Conservation (phyloP, 2,888 invertebrate species). For the Lamellibrachia satsuma region DNA sequence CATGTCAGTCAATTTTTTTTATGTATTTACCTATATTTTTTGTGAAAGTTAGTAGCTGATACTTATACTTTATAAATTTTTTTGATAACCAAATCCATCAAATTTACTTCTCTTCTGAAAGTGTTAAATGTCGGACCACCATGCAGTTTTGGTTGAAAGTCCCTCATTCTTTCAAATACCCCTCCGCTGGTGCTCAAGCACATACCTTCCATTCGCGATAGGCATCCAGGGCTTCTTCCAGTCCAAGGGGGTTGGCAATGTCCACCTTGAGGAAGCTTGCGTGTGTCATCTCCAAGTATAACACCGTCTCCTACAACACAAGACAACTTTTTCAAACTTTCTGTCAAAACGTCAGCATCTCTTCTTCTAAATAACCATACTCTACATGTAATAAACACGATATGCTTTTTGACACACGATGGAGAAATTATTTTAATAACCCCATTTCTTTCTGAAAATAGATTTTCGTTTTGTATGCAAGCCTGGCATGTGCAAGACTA, state of each 20-base stretch:
- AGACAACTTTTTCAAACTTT: not conserved
- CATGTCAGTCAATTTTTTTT: no score
- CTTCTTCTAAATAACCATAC: not conserved
- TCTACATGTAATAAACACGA: not conserved
- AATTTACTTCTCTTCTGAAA: no score
- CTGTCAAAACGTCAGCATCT: not conserved
- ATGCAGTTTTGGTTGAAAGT: no score
- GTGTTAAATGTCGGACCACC: no score
- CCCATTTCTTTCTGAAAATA: no score
- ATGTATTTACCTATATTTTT: no score
- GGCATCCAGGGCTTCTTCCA: conserved; percentile 21
- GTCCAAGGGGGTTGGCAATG: not conserved
- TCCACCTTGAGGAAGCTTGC: not conserved
- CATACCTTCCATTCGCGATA: conserved; percentile 33
- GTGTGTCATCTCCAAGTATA: not conserved
- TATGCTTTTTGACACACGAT: not conserved
- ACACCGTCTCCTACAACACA: conserved; percentile 20
- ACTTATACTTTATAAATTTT: no score
- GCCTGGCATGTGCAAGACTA: no score
- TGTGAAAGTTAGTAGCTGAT: no score
- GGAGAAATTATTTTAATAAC: no score
- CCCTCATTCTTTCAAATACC: not conserved
- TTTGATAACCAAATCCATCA: no score
- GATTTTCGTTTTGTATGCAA: no score
- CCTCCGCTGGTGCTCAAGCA: not conserved